Evolutionary conservation across 2,113 vertebrate species (phyloP).

Genomic region (Mystacornis crossleyi): DNA sequence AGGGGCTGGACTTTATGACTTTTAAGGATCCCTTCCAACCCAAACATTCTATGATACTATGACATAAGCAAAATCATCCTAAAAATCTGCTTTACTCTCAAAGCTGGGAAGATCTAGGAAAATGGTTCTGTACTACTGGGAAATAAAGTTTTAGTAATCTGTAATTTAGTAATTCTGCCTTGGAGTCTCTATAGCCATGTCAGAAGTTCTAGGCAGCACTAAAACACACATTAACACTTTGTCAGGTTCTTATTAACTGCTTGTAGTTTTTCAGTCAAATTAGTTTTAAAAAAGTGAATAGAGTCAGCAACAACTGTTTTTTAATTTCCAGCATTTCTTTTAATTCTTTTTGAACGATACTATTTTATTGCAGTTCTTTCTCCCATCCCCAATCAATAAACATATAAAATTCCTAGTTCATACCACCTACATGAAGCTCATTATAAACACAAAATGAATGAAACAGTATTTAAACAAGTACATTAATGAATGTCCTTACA

Average conservation of each 20-base stretch:
- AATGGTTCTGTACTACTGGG: neutral
- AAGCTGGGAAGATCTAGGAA: neutral
- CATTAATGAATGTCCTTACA: neutral
- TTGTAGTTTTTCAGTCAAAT: neutral
- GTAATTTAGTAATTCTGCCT: neutral
- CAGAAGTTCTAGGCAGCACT: neutral
- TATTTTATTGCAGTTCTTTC: neutral
- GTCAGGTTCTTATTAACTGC: neutral
- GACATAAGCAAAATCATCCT: neutral
- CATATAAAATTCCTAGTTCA: neutral
- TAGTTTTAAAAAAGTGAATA: rapidly evolving
- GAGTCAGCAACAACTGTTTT: neutral
- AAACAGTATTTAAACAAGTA: neutral
- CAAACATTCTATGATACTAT: neutral
- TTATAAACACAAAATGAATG: neutral
- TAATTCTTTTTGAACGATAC: neutral
- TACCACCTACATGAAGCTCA: neutral
- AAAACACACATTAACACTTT: neutral
- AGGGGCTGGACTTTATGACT: neutral
- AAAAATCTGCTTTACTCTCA: neutral
- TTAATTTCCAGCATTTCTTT: neutral
- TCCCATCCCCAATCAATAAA: neutral
- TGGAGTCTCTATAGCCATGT: neutral
- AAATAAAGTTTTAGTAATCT: neutral
- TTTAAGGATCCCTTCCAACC: neutral